Conservation (phyloP, 2,888 invertebrate genomes). For the Troglohyphantes excavatus region DNA sequence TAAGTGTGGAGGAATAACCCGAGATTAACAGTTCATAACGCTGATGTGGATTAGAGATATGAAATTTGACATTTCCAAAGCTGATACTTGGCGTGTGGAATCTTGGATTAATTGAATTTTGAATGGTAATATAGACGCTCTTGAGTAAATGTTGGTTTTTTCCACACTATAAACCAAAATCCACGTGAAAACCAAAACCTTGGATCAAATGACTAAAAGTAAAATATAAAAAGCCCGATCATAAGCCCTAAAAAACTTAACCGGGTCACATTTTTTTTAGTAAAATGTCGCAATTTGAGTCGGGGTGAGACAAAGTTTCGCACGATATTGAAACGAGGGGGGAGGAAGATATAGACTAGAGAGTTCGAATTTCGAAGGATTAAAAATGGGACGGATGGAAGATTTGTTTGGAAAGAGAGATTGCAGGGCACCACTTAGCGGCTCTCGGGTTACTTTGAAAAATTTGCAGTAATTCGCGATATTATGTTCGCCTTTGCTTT, state of each 20-base stretch:
- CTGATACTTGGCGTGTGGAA: no score
- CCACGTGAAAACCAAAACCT: background rate
- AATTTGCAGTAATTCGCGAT: background rate
- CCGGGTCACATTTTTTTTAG: conserved; percentile 20
- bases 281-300: background rate
- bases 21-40: no score
- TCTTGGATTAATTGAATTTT: no score
- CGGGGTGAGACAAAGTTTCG: background rate
- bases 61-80: no score
- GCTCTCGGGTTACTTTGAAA: conserved; percentile 2
- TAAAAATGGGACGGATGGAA: conserved; percentile 4
- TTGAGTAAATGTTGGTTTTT: no score
- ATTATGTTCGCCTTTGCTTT: background rate
- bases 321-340: conserved; percentile 6
- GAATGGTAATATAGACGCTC: no score
- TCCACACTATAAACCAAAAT: background rate
- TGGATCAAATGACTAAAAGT: background rate
- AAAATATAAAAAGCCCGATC: background rate
- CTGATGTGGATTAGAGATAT: no score
- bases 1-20: no score
- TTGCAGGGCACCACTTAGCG: conserved; percentile 1
- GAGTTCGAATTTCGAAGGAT: conserved; percentile 45
- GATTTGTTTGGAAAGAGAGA: background rate
- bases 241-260: background rate
- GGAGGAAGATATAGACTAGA: background rate